Conservation (phyloP, 2,888 invertebrate species). For the Caenorhabditis macrosperma region DNA sequence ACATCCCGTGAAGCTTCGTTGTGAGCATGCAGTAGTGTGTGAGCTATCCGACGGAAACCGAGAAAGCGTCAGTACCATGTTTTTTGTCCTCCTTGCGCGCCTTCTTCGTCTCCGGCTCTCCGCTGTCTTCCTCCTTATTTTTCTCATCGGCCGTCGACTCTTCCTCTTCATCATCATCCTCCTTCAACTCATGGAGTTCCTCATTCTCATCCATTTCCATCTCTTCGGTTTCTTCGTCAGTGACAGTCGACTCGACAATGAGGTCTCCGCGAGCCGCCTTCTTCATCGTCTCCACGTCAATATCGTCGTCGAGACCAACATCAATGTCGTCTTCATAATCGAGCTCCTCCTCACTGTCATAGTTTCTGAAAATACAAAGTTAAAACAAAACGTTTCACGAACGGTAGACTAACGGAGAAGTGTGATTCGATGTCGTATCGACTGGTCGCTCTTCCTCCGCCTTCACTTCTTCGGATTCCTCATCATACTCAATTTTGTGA, state of each 20-base stretch:
- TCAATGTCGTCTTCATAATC: slow-evolving; percentile 57
- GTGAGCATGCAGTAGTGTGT: no score
- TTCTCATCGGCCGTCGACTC: not conserved
- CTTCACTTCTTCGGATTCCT: slow-evolving; percentile 3
- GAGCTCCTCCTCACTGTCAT: slow-evolving; percentile 43
- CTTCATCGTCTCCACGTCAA: slow-evolving; percentile 60
- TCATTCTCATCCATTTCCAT: slow-evolving; percentile 16
- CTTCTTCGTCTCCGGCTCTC: slow-evolving; percentile 19
- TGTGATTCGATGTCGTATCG: not conserved
- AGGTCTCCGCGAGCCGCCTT: slow-evolving; percentile 33
- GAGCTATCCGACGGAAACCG: not conserved
- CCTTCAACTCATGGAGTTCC: not conserved
- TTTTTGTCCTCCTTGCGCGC: slow-evolving; percentile 6
- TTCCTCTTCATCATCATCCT: not conserved
- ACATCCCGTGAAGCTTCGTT: no score
- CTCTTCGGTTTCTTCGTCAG: slow-evolving; percentile 7
- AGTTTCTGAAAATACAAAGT: slow-evolving; percentile 22
- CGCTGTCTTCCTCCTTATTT: not conserved
- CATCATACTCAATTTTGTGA: no score
- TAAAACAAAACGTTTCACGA: no score
- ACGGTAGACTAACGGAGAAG: slow-evolving; percentile 3
- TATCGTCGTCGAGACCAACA: slow-evolving; percentile 55
- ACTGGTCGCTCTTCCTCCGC: not conserved
- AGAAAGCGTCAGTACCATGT: slow-evolving; percentile 23
- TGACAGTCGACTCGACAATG: not conserved